Conservation (phyloP, 2,888 invertebrate genomes). For the Tachystola acroxantha region DNA sequence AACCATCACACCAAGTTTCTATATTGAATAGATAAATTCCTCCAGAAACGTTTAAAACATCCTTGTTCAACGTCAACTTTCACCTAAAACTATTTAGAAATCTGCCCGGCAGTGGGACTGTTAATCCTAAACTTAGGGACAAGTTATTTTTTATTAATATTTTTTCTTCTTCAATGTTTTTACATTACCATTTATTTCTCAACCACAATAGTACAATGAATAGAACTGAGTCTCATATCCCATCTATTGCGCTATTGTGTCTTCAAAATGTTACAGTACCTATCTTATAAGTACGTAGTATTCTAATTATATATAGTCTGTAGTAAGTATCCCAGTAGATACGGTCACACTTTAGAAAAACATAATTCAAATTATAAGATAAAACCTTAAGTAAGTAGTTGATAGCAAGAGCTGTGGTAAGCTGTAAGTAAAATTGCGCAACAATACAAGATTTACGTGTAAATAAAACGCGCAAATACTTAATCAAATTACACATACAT, state of each 20-base stretch:
- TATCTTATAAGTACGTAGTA: neutral
- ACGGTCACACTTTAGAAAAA: neutral
- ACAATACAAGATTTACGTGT: neutral
- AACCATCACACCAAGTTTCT: neutral
- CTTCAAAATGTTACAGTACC: neutral
- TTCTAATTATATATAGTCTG: neutral
- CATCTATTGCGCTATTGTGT: no score
- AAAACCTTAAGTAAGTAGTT: neutral
- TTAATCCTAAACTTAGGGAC: neutral
- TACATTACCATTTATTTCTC: neutral
- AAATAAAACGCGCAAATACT: neutral
- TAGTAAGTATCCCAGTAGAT: neutral
- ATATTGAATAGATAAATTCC: neutral
- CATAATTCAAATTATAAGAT: neutral
- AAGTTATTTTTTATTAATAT: neutral
- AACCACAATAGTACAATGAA: no score
- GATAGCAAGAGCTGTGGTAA: neutral
- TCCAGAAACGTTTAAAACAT: neutral
- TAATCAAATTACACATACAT: neutral
- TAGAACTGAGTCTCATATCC: no score
- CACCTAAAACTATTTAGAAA: neutral
- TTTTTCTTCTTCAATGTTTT: no score
- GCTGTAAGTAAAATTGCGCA: neutral
- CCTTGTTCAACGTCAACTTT: neutral
- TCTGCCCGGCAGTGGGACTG: constrained; percentile 2